phyloP scores from a whole-genome alignment of 2,113 vertebrate species.

The Pterocles burchelli region DNA sequence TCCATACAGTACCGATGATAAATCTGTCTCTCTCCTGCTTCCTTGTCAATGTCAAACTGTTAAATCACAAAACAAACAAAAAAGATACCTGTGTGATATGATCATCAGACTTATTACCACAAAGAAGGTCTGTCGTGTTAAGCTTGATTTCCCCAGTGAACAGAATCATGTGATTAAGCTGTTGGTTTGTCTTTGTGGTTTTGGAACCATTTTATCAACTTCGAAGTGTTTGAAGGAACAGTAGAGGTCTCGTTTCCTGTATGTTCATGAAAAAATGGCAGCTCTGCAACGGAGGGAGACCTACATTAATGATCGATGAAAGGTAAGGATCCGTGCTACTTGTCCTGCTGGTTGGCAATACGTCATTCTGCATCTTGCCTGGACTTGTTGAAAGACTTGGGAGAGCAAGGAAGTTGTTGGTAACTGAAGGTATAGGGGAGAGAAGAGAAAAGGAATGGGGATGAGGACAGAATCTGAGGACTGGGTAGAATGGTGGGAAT shows the following conservation, averaged over 20 bases:
- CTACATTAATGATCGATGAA: neutral
- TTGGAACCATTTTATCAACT: neutral
- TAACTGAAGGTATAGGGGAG: neutral
- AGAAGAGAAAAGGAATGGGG: neutral
- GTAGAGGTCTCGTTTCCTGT: neutral
- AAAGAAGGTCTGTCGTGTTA: neutral
- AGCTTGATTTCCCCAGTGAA: neutral
- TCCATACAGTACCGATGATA: constrained; percentile 98
- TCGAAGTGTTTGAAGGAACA: neutral
- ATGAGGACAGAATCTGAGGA: neutral
- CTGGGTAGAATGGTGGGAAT: neutral
- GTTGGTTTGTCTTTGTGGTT: neutral
- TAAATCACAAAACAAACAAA: neutral
- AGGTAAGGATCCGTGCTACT: neutral
- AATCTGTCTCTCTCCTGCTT: constrained; percentile 95
- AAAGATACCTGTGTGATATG: neutral
- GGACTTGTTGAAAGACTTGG: neutral
- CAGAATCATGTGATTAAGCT: neutral
- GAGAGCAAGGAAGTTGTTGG: neutral
- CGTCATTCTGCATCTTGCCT: neutral
- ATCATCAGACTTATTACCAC: neutral
- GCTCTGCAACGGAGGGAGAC: neutral
- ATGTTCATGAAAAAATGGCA: neutral
- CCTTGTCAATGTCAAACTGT: constrained; percentile 94
- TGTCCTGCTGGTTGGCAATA: neutral